Percentiles rank a stretch among this genome's conserved stretches.
Evolutionary conservation across 1,140 invertebrate genomes (phyloP).

Genomic region (Tetramorium parvispinum): DNA sequence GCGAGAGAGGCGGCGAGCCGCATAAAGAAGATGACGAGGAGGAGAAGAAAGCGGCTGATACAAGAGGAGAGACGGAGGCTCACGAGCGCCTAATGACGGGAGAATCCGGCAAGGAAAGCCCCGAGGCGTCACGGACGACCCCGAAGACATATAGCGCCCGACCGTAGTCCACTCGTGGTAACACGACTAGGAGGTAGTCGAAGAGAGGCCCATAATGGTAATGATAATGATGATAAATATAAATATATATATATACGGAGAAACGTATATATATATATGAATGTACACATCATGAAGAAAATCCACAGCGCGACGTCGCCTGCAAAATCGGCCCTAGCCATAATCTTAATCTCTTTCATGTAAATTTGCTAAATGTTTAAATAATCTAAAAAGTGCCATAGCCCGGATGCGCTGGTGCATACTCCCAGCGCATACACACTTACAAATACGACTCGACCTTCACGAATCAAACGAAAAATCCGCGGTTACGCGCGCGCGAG

Average conservation of each 20-base stretch:
- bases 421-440: slow-evolving; percentile 87
- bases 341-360: slow-evolving; percentile 87
- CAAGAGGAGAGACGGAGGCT: slow-evolving; percentile 5
- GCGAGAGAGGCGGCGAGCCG: slow-evolving; percentile 49
- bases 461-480: slow-evolving; percentile 82
- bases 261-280: slow-evolving; percentile 32
- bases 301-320: slow-evolving; percentile 61
- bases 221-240: slow-evolving; percentile 13
- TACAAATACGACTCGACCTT: slow-evolving; percentile 86
- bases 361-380: slow-evolving; percentile 87
- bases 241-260: slow-evolving; percentile 4
- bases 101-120: neutral
- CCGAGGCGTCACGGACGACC: slow-evolving; percentile 49
- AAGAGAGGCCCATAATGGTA: slow-evolving; percentile 35
- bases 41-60: neutral
- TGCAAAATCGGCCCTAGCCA: slow-evolving; percentile 80
- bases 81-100: slow-evolving; percentile 21
- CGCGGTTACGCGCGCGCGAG: slow-evolving; percentile 40
- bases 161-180: slow-evolving; percentile 46
- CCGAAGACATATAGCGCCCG: neutral
- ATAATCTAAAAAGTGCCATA: slow-evolving; percentile 86
- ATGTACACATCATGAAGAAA: slow-evolving; percentile 36
- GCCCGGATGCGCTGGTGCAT: slow-evolving; percentile 87
- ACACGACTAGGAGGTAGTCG: slow-evolving; percentile 30
- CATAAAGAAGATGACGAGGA: slow-evolving; percentile 4